A percentile compares a stretch with the other conserved stretches of the same genome.
Evolutionary conservation across 2,888 invertebrate species (phyloP).

Genomic region (Dynastes hyllus): DNA sequence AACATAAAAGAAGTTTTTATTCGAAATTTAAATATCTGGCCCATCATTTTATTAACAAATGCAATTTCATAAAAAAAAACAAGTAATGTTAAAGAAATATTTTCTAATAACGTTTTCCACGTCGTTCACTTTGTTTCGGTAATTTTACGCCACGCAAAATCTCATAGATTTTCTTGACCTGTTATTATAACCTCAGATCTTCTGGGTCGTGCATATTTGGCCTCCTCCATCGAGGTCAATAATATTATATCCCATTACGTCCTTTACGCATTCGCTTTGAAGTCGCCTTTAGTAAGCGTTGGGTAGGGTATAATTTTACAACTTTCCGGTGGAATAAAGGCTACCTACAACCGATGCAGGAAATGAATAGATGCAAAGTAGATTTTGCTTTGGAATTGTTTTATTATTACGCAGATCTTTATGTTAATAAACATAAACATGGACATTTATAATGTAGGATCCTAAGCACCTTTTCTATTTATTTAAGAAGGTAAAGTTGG

Average conservation of each 20-base stretch:
- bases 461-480: too few species aligned
- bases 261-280: slow-evolving; percentile 23
- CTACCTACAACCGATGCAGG: background rate
- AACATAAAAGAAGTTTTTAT: too few species aligned
- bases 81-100: too few species aligned
- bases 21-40: too few species aligned
- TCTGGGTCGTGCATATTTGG: slow-evolving; percentile 43
- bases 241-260: slow-evolving; percentile 43
- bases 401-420: too few species aligned
- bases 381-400: too few species aligned
- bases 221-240: slow-evolving; percentile 41
- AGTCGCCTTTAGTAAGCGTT: background rate
- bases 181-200: slow-evolving; percentile 46
- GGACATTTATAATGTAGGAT: too few species aligned
- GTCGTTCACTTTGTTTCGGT: background rate
- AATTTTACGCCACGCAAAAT: slow-evolving; percentile 26
- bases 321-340: slow-evolving; percentile 36
- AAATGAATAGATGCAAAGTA: slow-evolving; percentile 13
- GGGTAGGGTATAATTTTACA: slow-evolving; percentile 13
- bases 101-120: too few species aligned
- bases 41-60: too few species aligned
- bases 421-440: too few species aligned
- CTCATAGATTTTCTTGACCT: slow-evolving; percentile 43
- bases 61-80: too few species aligned
- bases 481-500: too few species aligned